Evolutionary conservation across 1,140 invertebrate species (phyloP), one percentile per base, ranked within the genome.

Genomic region (Lasioglossum baleicum): DNA sequence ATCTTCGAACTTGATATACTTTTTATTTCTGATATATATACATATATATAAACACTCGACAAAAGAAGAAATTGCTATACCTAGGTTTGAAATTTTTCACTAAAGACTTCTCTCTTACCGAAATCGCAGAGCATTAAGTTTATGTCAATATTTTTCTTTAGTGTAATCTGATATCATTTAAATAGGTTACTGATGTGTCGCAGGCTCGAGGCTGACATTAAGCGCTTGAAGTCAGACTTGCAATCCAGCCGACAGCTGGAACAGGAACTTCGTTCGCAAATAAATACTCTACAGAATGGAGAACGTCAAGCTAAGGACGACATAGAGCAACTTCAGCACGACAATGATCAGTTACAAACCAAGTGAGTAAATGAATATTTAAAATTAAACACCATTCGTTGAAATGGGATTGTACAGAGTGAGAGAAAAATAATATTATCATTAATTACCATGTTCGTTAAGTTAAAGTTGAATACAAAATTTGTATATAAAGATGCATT

Each of bases 221-320:
- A 97, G 92, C 94, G 96, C 88, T 93, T 98, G 86, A 96, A 97
- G 89, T 93, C 94, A 78, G 97, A 98, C 90, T 94, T 98, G 75
- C 95, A 96, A 84, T 94, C 94, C 51, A 96, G 95, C 91, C 94
- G 96, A 90, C 96, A 97, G 90, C 94, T 94, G 84, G 97, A 98
- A 92, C 96, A 97, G 91, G 97, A 98, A 81, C 93, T 98, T 78
- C 94, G 96, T 86, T 95, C 96, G 90, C 97, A 98, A 93, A 95
- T 98, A 73, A 95, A 94, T 90, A 93, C 92, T 80, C 90, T 96
- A 35, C 71, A 92, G 51, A 90, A 71, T 69, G 95, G 94, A 75
- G 97, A 98, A 88, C 95, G 96, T 84, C 95, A 95, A 88, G 94
- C 95, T 51, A 96, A 96, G 89, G 94, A 94, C 75, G 97, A 98